Evolutionary conservation across 1,140 invertebrate species (phyloP).

Genomic region (Stenopsyche tienmushanensis): DNA sequence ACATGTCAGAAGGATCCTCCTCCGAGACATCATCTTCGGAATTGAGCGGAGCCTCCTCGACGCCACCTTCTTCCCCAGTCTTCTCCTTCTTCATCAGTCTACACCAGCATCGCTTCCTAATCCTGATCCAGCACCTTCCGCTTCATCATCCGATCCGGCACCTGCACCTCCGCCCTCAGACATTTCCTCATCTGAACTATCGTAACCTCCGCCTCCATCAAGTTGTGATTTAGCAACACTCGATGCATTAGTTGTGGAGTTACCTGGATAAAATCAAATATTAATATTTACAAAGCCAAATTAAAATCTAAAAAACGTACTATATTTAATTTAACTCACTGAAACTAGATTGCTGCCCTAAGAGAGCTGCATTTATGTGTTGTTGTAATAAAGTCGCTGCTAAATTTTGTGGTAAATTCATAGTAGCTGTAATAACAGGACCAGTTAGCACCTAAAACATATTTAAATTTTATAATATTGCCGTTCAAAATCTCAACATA

Average conservation of each 20-base stretch:
- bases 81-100: constrained; percentile 74
- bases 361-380: constrained; percentile 76
- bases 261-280: constrained; percentile 12
- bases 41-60: constrained; percentile 90
- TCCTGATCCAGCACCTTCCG: constrained; percentile 62
- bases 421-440: constrained; percentile 81
- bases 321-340: constrained; percentile 17
- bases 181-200: constrained; percentile 54
- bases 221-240: constrained; percentile 35
- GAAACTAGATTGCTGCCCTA: constrained; percentile 42
- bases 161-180: constrained; percentile 64
- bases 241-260: constrained; percentile 2
- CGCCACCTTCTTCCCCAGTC: constrained; percentile 70
- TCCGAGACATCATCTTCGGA: constrained; percentile 97
- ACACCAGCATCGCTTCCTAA: constrained; percentile 75
- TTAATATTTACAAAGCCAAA: neutral
- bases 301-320: neutral
- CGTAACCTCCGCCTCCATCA: constrained; percentile 38
- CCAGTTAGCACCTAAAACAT: constrained; percentile 70
- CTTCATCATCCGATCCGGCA: constrained; percentile 74
- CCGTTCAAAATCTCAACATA: too few relatives aligned
- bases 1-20: constrained; percentile 91
- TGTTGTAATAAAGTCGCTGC: constrained; percentile 80
- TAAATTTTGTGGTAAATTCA: constrained; percentile 73
- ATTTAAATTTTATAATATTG: too few relatives aligned